Evolutionary conservation across 1,140 invertebrate genomes (phyloP).

Genomic region (Panagrolaimus sp.): DNA sequence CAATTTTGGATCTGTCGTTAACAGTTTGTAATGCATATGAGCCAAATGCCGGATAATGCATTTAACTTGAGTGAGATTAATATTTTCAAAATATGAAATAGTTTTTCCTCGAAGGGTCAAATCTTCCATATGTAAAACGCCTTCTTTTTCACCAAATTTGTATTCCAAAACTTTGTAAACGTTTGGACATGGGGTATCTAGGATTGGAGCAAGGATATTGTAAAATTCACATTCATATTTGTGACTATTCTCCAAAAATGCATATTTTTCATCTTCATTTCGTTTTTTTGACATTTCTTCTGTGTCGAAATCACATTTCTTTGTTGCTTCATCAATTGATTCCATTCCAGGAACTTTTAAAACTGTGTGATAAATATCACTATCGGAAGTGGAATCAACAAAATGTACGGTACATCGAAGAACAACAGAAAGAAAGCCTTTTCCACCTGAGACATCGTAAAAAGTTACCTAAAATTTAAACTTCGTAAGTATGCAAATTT

Average conservation of each 20-base stretch:
- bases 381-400: background rate
- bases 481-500: no score
- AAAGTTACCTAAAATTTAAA: background rate
- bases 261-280: no score
- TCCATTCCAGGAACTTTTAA: background rate
- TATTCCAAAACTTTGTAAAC: background rate
- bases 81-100: background rate
- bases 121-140: background rate
- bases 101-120: background rate
- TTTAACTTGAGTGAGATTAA: background rate
- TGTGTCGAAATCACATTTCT: background rate
- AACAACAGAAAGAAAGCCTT: background rate
- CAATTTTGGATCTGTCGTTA: no score
- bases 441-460: background rate
- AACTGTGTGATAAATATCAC: background rate
- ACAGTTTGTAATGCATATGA: background rate
- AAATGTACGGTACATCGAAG: constrained; percentile 6
- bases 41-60: background rate
- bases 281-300: no score
- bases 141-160: background rate
- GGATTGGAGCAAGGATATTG: background rate
- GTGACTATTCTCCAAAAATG: background rate
- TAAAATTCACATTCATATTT: constrained; percentile 11
- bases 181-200: background rate
- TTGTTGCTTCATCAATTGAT: background rate